Evolutionary conservation across 2,113 vertebrate genomes (phyloP).

Genomic region (Canis aureus): DNA sequence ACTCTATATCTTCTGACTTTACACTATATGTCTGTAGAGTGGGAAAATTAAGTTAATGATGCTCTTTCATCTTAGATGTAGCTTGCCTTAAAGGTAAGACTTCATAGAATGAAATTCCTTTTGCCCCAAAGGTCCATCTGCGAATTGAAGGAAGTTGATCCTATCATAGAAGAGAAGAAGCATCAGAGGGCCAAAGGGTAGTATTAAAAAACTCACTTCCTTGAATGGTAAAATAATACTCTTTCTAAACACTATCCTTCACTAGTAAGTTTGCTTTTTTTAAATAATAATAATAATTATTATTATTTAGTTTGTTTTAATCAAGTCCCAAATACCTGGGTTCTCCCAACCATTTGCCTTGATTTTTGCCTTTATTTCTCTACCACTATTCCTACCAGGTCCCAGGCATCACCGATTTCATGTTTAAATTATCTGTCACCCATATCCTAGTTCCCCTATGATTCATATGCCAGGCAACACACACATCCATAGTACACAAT

Average conservation of each 20-base stretch:
- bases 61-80: not conserved
- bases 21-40: not conserved
- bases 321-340: not conserved
- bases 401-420: conserved; percentile 23
- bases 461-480: conserved; percentile 51
- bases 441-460: not conserved
- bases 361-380: conserved; percentile 27
- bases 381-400: not conserved
- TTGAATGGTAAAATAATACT: not conserved
- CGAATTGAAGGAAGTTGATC: not conserved
- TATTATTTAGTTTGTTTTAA: not conserved
- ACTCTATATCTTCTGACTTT: not conserved
- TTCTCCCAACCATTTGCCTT: not conserved
- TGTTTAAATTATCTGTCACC: conserved; percentile 29
- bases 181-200: not conserved
- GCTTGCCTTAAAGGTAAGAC: conserved; percentile 6
- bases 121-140: not conserved
- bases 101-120: not conserved
- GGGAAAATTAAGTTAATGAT: not conserved
- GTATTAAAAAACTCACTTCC: not conserved
- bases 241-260: not conserved
- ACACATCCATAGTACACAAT: conserved; percentile 41
- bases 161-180: not conserved
- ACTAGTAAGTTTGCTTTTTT: not conserved
- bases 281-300: too few relatives aligned